Conservation (phyloP, 1,140 invertebrate species). For the Agraylea sexmaculata region DNA sequence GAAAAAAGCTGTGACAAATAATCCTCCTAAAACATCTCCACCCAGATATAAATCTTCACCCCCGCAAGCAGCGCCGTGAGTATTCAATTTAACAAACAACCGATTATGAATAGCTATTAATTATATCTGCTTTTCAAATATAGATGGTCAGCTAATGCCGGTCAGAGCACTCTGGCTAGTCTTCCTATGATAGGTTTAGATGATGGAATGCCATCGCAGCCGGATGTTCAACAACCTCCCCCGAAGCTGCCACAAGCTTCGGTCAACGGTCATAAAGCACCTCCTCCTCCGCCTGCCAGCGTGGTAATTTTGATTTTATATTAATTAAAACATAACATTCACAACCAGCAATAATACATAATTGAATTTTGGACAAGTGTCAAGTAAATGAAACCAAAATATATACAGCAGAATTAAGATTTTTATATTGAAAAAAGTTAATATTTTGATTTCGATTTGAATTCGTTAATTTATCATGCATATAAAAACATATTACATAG, state of each 20-base stretch:
- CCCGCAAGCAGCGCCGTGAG: slow-evolving; percentile 36
- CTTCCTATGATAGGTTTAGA: slow-evolving; percentile 65
- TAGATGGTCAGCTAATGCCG: slow-evolving; percentile 46
- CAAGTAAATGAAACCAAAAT: too few relatives aligned
- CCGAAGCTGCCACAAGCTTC: too few relatives aligned
- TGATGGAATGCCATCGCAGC: slow-evolving; percentile 28
- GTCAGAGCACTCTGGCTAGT: slow-evolving; percentile 53
- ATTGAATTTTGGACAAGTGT: too few relatives aligned
- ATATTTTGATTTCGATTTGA: too few relatives aligned
- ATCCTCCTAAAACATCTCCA: slow-evolving; percentile 23
- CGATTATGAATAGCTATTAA: slow-evolving; percentile 1
- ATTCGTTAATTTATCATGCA: too few relatives aligned
- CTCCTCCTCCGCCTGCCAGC: slow-evolving; percentile 5
- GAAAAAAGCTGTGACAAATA: slow-evolving; percentile 25
- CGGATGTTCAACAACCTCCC: slow-evolving; percentile 3
- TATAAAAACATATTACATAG: too few relatives aligned
- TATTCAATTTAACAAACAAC: slow-evolving; percentile 17
- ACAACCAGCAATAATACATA: too few relatives aligned
- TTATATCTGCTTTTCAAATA: slow-evolving; percentile 19
- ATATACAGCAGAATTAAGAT: too few relatives aligned
- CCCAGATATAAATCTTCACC: slow-evolving; percentile 39
- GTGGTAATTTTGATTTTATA: too few relatives aligned
- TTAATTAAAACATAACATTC: too few relatives aligned
- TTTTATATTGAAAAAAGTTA: too few relatives aligned
- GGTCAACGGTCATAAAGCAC: not conserved